Conservation (phyloP, 2,888 invertebrate species). For the Xestia xanthographa region DNA sequence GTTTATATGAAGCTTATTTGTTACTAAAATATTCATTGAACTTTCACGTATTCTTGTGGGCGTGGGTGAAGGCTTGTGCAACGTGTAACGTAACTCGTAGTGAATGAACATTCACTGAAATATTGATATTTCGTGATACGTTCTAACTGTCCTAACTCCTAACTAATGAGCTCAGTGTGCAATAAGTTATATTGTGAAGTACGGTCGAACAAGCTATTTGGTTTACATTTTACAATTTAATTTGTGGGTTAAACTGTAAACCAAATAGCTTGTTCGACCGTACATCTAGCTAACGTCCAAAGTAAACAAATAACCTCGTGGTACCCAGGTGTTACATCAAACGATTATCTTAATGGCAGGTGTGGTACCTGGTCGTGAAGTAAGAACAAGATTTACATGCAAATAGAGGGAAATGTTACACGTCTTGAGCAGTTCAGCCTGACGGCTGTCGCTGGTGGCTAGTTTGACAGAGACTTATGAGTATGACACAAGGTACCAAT, state of each 20-base stretch:
- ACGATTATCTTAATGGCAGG: slow-evolving; percentile 31
- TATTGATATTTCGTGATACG: not conserved
- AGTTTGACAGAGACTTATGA: not conserved
- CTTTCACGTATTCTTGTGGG: not conserved
- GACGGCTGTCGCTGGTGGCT: slow-evolving; percentile 2
- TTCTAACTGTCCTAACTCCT: not conserved
- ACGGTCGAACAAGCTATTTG: too few species aligned
- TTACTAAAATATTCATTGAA: slow-evolving; percentile 25
- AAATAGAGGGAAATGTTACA: slow-evolving; percentile 12
- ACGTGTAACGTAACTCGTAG: not conserved
- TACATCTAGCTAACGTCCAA: not conserved
- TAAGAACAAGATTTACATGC: slow-evolving; percentile 33
- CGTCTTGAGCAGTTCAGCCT: slow-evolving; percentile 9
- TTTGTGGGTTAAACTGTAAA: too few species aligned
- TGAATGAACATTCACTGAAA: not conserved
- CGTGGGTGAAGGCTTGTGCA: not conserved
- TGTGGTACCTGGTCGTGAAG: not conserved
- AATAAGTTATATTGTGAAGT: not conserved
- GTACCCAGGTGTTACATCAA: not conserved
- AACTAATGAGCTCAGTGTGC: not conserved
- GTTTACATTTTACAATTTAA: too few species aligned
- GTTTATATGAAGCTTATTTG: slow-evolving; percentile 27
- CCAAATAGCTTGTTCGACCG: too few species aligned
- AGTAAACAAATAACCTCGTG: not conserved
- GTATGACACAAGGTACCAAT: not conserved